Conservation (phyloP, 1,140 invertebrate species). For the Trichomalopsis sarcophagae region DNA sequence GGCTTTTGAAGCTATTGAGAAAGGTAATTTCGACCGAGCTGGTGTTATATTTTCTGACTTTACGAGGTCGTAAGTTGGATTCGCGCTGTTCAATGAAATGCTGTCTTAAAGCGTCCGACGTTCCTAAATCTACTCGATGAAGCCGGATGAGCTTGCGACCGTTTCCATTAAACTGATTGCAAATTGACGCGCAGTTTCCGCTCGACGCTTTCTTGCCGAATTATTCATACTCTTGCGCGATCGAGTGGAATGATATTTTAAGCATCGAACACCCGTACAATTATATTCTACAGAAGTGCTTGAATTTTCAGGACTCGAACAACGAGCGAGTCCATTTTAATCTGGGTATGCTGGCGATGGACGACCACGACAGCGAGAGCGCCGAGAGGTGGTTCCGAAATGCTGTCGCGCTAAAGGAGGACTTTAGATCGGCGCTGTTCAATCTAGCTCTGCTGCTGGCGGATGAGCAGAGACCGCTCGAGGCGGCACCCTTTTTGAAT, state of each 20-base stretch:
- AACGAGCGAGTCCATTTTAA: constrained; percentile 96
- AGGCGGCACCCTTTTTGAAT: constrained; percentile 94
- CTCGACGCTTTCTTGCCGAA: not conserved
- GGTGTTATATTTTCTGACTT: constrained; percentile 35
- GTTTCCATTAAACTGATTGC: not conserved
- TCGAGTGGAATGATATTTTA: not conserved
- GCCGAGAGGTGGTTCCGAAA: constrained; percentile 93
- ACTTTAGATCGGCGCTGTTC: constrained; percentile 94
- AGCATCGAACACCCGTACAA: not conserved
- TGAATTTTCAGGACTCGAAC: constrained; percentile 75
- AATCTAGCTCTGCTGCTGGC: constrained; percentile 94
- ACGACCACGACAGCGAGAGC: constrained; percentile 89
- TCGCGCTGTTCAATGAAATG: not conserved
- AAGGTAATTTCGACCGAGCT: constrained; percentile 75
- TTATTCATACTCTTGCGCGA: not conserved
- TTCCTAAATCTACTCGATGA: not conserved
- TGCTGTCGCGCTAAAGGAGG: constrained; percentile 88
- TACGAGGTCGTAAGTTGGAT: constrained; percentile 3
- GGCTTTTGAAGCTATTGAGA: constrained; percentile 87
- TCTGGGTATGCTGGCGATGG: constrained; percentile 97
- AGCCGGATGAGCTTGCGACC: not conserved
- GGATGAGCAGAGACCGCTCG: constrained; percentile 89
- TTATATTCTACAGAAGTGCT: not conserved
- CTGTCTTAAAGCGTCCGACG: not conserved
- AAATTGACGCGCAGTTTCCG: not conserved